Evolutionary conservation across 2,888 invertebrate genomes (phyloP), one percentile per base, ranked within the genome.

Genomic region (Octodonta nipae): DNA sequence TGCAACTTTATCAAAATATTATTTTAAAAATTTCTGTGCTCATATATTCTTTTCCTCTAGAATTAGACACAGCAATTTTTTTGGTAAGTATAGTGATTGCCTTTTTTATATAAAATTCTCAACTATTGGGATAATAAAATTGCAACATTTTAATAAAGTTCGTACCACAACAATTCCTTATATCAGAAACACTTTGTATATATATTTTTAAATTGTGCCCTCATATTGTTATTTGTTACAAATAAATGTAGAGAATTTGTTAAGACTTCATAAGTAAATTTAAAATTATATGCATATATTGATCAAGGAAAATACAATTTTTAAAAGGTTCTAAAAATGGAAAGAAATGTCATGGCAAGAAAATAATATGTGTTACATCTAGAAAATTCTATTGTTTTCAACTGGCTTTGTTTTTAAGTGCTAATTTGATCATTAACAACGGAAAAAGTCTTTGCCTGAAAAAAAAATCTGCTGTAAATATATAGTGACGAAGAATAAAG

Each of bases 1-100:
- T 60, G 58, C 58, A 60, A 55, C 56, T 51, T 60, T 60, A 60
- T 58, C 58, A 60, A 60, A 60, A 61, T 60, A 61, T 55, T 50
- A n/a, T 46, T 36, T 22, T 22, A 22, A 36, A 51, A 53, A 49
- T 50, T 54, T 59, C 52, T 55, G 55, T 55, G 54, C 54, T 52
- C 46, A 48, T 51, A 51, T 51, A 50, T 50, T 48, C 49, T 44
- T 45, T 45, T 47, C 40, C 51, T 58, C 59, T 56, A 58, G 58
- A 58, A 60, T 57, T 52, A 49, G 56, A 60, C 60, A 61, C 60
- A 60, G 58, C 57, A 53, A 56, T 55, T 53, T 54, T 47, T 42
- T 45, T 42, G 44, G 47, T 47, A 43, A 54, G 55, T 56, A 49
- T 56, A 55, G 51, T 58, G 57, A 58, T 58, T 60, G 57, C 57